These are phyloP conservation scores for Alloscopus bannaensis DNA, from an alignment of 2,888 invertebrate genomes.

Conservation along the genomic window DNA sequence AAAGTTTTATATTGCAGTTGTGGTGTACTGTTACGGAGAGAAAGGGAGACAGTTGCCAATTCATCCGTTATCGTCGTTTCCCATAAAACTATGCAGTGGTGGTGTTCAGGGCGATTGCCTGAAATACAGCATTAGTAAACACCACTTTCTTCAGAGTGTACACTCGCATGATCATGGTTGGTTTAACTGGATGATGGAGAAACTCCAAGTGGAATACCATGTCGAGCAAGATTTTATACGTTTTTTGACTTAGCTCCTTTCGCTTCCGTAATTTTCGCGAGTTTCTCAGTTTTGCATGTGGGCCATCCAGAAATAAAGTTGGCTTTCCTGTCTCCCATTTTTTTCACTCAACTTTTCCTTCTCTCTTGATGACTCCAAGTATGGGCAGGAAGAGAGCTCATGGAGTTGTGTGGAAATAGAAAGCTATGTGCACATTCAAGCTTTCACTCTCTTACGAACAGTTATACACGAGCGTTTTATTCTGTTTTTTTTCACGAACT, in stretches of 20 bases:
- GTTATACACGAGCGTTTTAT: not conserved
- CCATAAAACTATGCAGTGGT: not conserved
- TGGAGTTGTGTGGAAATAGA: too few relatives aligned
- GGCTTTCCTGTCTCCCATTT: too few relatives aligned
- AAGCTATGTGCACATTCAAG: not conserved
- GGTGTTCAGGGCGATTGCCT: not conserved
- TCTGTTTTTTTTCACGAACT: constrained; percentile 22
- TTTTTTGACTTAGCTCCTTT: too few relatives aligned
- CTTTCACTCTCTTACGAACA: constrained; percentile 23
- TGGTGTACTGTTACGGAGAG: not conserved
- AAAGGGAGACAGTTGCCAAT: not conserved
- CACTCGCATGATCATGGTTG: constrained; percentile 2
- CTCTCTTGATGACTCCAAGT: not conserved
- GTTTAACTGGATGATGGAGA: not conserved
- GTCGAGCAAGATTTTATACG: constrained; percentile 11
- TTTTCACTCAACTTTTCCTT: not conserved
- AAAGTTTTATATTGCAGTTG: constrained; percentile 24
- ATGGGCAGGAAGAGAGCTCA: not conserved
- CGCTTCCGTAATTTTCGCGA: not conserved
- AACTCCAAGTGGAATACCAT: constrained; percentile 27
- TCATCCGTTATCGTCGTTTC: not conserved
- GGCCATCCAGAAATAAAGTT: not conserved
- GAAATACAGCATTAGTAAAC: not conserved
- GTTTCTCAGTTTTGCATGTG: not conserved
- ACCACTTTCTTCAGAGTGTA: not conserved